Percentiles rank a stretch among this genome's conserved stretches.
These are phyloP conservation scores for Heloderma charlesbogerti DNA, from an alignment of 2,113 vertebrate species.

Conservation along the genomic window DNA sequence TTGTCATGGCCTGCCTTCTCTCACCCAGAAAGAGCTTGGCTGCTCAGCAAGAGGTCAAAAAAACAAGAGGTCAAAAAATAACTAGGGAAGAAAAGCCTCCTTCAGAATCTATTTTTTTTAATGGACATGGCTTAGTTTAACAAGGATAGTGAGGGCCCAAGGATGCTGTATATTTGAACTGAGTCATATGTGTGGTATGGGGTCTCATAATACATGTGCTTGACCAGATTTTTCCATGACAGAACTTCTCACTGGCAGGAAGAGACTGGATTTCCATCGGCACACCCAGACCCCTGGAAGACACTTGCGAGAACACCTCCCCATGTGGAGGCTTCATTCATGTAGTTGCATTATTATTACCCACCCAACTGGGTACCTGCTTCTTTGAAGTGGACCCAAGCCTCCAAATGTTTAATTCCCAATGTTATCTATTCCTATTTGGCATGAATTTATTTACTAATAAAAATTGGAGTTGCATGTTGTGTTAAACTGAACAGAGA, in stretches of 20 bases:
- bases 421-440: neutral
- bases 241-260: neutral
- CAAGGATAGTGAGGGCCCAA: neutral
- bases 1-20: neutral
- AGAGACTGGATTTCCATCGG: neutral
- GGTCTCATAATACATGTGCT: neutral
- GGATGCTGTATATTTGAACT: neutral
- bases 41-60: neutral
- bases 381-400: neutral
- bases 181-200: neutral
- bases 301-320: neutral
- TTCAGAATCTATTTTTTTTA: neutral
- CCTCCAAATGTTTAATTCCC: neutral
- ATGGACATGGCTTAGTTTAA: neutral
- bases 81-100: neutral
- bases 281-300: neutral
- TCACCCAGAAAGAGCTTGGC: neutral
- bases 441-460: neutral
- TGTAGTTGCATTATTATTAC: neutral
- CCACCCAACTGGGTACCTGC: neutral
- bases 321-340: neutral
- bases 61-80: too few relatives aligned
- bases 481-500: neutral
- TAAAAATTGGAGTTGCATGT: neutral
- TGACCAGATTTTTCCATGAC: neutral